A percentile compares a stretch with the other conserved stretches of the same genome.
These are phyloP conservation scores for Dolichomitus sp. DNA, from an alignment of 2,888 invertebrate genomes.

Conservation along the genomic window DNA sequence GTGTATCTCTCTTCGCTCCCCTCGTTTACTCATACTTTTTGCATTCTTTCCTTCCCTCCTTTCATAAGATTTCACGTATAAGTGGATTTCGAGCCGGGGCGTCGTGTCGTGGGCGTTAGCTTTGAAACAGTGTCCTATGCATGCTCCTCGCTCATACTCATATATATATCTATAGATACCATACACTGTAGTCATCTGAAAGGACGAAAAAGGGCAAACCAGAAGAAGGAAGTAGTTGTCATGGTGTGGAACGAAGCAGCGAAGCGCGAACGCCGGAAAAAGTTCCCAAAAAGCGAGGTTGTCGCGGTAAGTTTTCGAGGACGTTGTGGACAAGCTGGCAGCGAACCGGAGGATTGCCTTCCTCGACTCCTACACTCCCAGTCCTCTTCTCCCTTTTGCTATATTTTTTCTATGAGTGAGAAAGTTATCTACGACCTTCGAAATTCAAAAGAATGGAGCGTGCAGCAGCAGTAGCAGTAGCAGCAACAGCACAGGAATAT, in stretches of 20 bases:
- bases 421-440: slow-evolving; percentile 44
- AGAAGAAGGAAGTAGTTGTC: slow-evolving; percentile 7
- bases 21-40: slow-evolving; percentile 8
- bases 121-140: not conserved
- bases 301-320: slow-evolving; percentile 58
- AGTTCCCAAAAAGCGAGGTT: slow-evolving; percentile 48
- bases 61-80: slow-evolving; percentile 36
- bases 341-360: slow-evolving; percentile 51
- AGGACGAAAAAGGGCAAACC: slow-evolving; percentile 5
- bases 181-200: not conserved
- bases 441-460: slow-evolving; percentile 46
- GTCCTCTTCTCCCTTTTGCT: slow-evolving; percentile 8
- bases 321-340: slow-evolving; percentile 51
- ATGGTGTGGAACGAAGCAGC: slow-evolving; percentile 28
- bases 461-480: slow-evolving; percentile 4
- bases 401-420: not conserved
- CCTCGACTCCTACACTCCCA: slow-evolving; percentile 10
- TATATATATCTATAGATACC: not conserved
- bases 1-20: slow-evolving; percentile 1
- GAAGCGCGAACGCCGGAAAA: slow-evolving; percentile 38
- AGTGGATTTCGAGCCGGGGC: slow-evolving; percentile 28
- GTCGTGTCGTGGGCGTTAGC: slow-evolving; percentile 12
- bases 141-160: not conserved
- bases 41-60: not conserved
- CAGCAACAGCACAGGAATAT: slow-evolving; percentile 12